Conservation (phyloP, 2,113 vertebrate species). For the Saguinus midas region DNA sequence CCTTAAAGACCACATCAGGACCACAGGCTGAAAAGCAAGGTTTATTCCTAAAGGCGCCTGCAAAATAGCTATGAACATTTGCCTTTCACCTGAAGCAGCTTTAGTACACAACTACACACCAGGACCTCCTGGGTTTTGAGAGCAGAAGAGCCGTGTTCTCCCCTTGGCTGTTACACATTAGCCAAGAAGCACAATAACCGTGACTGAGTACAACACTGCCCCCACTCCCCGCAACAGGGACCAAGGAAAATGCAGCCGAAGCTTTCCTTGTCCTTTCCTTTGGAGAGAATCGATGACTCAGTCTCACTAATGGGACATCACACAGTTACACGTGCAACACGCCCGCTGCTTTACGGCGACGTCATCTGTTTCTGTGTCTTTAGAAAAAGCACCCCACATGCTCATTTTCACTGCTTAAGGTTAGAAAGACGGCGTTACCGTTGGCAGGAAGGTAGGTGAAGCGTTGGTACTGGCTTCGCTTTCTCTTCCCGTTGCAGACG, state of each 20-base stretch:
- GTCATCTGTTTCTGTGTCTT: neutral
- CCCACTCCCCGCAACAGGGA: neutral
- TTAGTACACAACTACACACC: slow-evolving; percentile 25
- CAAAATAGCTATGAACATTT: neutral
- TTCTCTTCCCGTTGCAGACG: slow-evolving; percentile 98
- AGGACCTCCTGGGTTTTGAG: neutral
- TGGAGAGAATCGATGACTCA: neutral
- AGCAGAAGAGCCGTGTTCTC: neutral
- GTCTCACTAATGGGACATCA: neutral
- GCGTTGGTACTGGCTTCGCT: slow-evolving; percentile 97
- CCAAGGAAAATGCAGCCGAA: neutral
- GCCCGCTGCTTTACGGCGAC: neutral
- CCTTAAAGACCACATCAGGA: neutral
- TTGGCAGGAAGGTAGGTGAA: slow-evolving; percentile 97
- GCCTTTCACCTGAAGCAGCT: slow-evolving; percentile 40
- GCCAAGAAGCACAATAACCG: neutral
- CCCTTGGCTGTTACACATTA: rapidly evolving
- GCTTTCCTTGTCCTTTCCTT: neutral
- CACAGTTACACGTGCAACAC: neutral
- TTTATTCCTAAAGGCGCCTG: slow-evolving; percentile 56
- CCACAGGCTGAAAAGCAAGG: slow-evolving; percentile 16
- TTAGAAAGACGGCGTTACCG: slow-evolving; percentile 86
- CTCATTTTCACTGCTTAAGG: slow-evolving; percentile 40
- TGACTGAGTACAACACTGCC: neutral
- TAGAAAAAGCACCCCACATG: slow-evolving; percentile 52